Evolutionary conservation across 2,888 invertebrate genomes (phyloP), one percentile per base, ranked within the genome.

Genomic region (Altica lythri): DNA sequence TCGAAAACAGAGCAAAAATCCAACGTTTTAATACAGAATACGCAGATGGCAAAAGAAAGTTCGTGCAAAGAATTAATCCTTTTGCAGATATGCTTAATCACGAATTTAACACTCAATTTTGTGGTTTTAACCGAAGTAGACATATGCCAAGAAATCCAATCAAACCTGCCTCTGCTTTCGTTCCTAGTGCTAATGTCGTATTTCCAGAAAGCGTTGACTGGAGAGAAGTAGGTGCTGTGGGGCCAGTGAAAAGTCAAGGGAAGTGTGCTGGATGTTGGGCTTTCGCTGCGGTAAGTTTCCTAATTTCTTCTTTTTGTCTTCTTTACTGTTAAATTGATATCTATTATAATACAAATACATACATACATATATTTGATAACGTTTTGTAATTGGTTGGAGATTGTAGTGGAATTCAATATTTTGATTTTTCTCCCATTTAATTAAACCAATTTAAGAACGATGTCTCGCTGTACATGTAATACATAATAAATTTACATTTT

Each of bases 81-180:
- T 76, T 64, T 54, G 73, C 71, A 0, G 77, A 77, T 59, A 61
- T 75, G 68, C 61, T 76, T 2, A 65, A 66, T 8, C 71, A 74
- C 45, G 76, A 77, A 57, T 77, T 76, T 61, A 69, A 68, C 44
- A 44, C 57, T 2, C 51, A 64, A 2, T 34, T 75, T 2, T 77
- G 77, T 59, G 77, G 76, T n/a, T 75, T 72, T 50, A 75, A 75
- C 46, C 59, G 68, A 9, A 65, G 67, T 70, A 84, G 27, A 12
- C n/a, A 6, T 4, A 35, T 25, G 6, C 49, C 46, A 2, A 4
- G 18, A 12, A 46, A 37, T 5, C 19, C 43, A 1, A 52, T 59
- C 9, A 64, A 67, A 5, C 52, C 57, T n/a, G 54, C 71, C 2
- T 63, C 71, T 0, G 62, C 72, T 1, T 76, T 67, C 46, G 68